Percentiles rank a stretch among this genome's conserved stretches.
Evolutionary conservation across 2,797 vertebrate genomes (phyloP).

Genomic region (Glossophaga mutica): DNA sequence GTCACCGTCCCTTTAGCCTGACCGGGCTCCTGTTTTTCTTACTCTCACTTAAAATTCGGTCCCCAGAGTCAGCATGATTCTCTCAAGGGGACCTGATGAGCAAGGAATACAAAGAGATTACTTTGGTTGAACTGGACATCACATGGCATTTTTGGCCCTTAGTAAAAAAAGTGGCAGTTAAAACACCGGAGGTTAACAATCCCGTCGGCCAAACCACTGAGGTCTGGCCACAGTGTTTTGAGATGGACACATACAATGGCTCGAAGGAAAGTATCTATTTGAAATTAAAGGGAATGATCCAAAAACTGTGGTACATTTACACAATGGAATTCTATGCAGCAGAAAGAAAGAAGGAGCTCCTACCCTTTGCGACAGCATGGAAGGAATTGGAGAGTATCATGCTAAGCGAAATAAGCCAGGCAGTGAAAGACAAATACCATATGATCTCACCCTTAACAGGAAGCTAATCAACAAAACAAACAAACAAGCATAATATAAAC

Average conservation of each 20-base stretch:
- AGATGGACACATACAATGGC: background rate
- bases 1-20: background rate
- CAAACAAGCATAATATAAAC: too few species aligned
- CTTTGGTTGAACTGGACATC: background rate
- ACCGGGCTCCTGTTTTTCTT: background rate
- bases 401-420: too few species aligned
- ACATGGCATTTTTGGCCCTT: background rate
- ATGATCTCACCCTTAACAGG: too few species aligned
- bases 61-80: background rate
- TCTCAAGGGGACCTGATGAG: background rate
- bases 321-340: too few species aligned
- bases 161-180: background rate
- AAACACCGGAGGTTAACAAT: background rate
- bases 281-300: background rate
- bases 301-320: too few species aligned
- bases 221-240: background rate
- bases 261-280: background rate
- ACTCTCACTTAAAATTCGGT: background rate
- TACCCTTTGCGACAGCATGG: too few species aligned
- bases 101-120: background rate
- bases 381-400: too few species aligned
- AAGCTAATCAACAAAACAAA: too few species aligned
- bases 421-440: too few species aligned
- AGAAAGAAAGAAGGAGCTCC: too few species aligned
- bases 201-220: background rate